Evolutionary conservation across 2,113 vertebrate genomes (phyloP), one percentile per base, ranked within the genome.

Genomic region (Dendropsophus ebraccatus): DNA sequence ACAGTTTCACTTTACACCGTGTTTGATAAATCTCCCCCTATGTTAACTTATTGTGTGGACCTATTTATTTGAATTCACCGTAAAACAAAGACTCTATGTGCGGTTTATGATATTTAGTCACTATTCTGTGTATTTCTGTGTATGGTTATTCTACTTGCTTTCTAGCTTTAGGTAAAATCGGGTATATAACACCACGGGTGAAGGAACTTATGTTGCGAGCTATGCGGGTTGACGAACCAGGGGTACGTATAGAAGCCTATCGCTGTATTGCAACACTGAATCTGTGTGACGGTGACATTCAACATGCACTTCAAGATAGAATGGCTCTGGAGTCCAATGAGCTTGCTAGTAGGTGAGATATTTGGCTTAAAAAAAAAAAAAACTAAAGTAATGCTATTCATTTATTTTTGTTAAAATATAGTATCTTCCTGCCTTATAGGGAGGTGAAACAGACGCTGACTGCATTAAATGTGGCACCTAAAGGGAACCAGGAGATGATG

Each of bases 211-310:
- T 96, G 82, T 91, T 95, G 58, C 94, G 93, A 93, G 92, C 93
- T n/a, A 14, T 95, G 35, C 92, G 93, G 69, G 90, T 90, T 58
- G 94, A 95, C 88, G 90, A 94, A 37, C 92, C 94, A 77, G 90
- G 87, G 0, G 90, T 95, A 7, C 91, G 92, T 62, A 86, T 93
- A 12, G 94, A 94, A 88, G 93, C 93, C 54, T 94, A 93, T 60
- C 87, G 91, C 13, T 92, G 91, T 86, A 91, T 95, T 76, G 87
- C 87, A n/a, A 87, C 79, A 69, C 88, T 94, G 73, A 85, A 89
- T 11, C 84, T 94, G 82, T 88, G 91, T 70, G 91, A 92, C 16
- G 77, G 89, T 41, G 88, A 82, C 2, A 88, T 95, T 74, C 92
- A 91, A 77, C 82, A 91, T 32, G 89, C 91, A 1, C 90, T 95